These are phyloP conservation scores for Ficedula albicollis DNA, from an alignment of 2,797 vertebrate species.

Conservation along the genomic window DNA sequence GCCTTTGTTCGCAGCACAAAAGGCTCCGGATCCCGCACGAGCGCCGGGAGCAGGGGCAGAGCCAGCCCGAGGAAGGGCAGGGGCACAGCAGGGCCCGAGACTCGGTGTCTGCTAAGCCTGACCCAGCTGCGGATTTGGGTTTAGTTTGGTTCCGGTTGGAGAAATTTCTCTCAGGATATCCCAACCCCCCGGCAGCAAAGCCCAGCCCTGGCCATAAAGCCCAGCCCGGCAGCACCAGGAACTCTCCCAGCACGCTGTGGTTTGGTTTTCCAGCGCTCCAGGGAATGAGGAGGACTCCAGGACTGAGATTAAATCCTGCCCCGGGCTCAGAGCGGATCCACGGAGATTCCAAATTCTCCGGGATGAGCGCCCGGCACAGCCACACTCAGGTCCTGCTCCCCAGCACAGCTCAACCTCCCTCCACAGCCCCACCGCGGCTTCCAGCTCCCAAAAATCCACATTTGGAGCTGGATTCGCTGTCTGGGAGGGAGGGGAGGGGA, in stretches of 20 bases:
- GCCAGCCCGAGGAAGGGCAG: neutral
- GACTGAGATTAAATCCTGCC: neutral
- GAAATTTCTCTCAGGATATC: neutral
- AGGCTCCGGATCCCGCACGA: neutral
- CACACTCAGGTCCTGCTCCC: neutral
- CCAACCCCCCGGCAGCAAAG: accelerated
- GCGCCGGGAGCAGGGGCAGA: neutral
- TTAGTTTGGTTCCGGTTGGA: accelerated
- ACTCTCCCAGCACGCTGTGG: neutral
- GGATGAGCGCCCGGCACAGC: accelerated
- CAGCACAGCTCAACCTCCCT: neutral
- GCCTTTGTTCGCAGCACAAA: constrained; percentile 16
- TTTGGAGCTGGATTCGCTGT: accelerated
- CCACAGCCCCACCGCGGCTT: accelerated
- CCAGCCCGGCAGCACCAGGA: neutral
- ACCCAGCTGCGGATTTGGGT: neutral
- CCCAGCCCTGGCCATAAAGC: neutral
- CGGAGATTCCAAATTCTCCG: neutral
- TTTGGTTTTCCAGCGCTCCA: neutral
- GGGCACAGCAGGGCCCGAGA: neutral
- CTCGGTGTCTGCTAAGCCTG: accelerated
- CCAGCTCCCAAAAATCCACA: neutral
- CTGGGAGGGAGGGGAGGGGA: accelerated
- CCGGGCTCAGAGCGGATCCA: neutral
- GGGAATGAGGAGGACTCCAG: neutral